These are phyloP conservation scores for Cossypha dichroa DNA, from an alignment of 2,797 vertebrate genomes.

Conservation along the genomic window DNA sequence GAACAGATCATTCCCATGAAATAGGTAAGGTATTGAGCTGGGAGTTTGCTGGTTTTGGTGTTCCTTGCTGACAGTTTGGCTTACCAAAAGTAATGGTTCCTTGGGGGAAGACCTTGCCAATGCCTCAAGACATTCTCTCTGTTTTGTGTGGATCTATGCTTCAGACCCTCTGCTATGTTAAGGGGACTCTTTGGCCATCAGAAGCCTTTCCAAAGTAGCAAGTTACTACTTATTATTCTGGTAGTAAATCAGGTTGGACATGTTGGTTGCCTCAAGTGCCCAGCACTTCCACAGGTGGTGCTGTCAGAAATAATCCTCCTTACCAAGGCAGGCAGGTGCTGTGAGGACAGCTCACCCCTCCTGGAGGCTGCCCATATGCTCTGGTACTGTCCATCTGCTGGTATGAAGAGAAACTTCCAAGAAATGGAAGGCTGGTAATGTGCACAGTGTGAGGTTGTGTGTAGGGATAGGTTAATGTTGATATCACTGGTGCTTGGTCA, in stretches of 20 bases:
- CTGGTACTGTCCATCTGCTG: not conserved
- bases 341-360: not conserved
- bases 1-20: not conserved
- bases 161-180: not conserved
- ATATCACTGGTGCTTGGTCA: constrained; percentile 1
- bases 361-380: not conserved
- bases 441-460: not conserved
- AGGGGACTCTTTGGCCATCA: not conserved
- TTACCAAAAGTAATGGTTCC: not conserved
- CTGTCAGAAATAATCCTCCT: not conserved
- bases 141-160: not conserved
- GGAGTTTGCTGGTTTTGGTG: not conserved
- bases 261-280: not conserved
- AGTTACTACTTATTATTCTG: not conserved
- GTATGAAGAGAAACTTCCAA: not conserved
- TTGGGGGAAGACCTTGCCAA: not conserved
- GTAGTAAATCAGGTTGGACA: not conserved
- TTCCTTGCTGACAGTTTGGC: not conserved
- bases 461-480: not conserved
- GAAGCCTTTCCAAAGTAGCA: not conserved
- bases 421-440: not conserved
- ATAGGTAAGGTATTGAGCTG: not conserved
- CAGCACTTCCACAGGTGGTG: not conserved
- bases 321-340: not conserved
- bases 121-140: not conserved